Evolutionary conservation across 1,140 invertebrate genomes (phyloP), one percentile per base, ranked within the genome.

Genomic region (Monomorium pharaonis): DNA sequence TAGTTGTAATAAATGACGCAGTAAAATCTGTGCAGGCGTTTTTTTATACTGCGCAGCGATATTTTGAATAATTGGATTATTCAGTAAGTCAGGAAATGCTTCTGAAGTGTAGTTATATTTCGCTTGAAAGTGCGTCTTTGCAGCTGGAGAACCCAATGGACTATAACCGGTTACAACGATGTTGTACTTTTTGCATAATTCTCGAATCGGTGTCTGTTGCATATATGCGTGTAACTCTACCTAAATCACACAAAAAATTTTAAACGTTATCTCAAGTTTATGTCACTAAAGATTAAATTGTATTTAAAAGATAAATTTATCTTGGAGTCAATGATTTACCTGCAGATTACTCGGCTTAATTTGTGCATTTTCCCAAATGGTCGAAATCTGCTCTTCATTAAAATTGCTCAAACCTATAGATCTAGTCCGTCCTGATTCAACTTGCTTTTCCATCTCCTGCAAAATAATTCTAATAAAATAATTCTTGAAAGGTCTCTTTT

Each of bases 391-490:
- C 16, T 94, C 90, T 84, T 96, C 95, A 91, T 97, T 98, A 89
- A 98, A 98, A 91, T 98, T 98, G n/a, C 97, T 98, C 6, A 98
- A 87, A 2, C 97, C 97, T 89, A 98, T 97, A 0, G 97, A 96
- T 91, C 96, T 96, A 21, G 96, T 93, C n/a, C 96, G 93, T 44
- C 97, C 97, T 47, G 95, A 95, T 84, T 96, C 95, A 7, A 97
- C 96, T 91, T 97, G 96, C 84, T 96, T 95, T 94, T 98, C 97
- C 97, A 98, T 97, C 94, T 96, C 96, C 97, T 97, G 77, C 16
- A 94, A 95, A 85, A 60, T 58, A 44, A 86, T 72, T 9, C 44
- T 16, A 44, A n/a, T n/a, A n/a, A n/a, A n/a, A n/a, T n/a, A n/a
- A 51, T 21, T n/a, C 1, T 21, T 90, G 24, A 72, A 27, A 44